Percentiles rank a stretch among this genome's conserved stretches.
These are phyloP conservation scores for Proisotoma minuta DNA, from an alignment of 2,888 invertebrate species.

Conservation along the genomic window DNA sequence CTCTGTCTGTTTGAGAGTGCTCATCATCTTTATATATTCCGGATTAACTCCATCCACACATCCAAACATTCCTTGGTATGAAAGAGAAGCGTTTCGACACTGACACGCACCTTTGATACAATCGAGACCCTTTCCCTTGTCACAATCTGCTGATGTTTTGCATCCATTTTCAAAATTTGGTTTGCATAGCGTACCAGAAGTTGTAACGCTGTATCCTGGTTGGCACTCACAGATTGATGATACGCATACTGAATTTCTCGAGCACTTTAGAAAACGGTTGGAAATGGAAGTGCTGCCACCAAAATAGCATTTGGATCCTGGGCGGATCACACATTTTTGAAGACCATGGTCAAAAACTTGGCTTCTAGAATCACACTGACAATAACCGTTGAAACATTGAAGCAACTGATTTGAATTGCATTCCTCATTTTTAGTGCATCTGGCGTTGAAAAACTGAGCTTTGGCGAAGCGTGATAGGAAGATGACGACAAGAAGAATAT, in stretches of 20 bases:
- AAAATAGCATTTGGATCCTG: conserved; percentile 16
- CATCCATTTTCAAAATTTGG: conserved; percentile 16
- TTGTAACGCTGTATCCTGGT: conserved; percentile 21
- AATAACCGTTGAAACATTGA: conserved; percentile 25
- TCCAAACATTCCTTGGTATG: conserved; percentile 30
- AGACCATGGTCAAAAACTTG: conserved; percentile 27
- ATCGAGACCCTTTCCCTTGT: conserved; percentile 15
- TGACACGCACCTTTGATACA: conserved; percentile 24
- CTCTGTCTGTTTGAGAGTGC: conserved; percentile 26
- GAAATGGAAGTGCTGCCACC: not conserved
- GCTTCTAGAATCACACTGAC: conserved; percentile 24
- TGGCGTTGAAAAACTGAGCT: conserved; percentile 23
- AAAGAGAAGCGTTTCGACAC: conserved; percentile 23
- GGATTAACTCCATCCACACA: conserved; percentile 24
- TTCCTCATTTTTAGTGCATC: conserved; percentile 16
- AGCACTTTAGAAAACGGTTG: conserved; percentile 19
- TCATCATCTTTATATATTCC: conserved; percentile 25
- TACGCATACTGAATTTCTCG: conserved; percentile 23
- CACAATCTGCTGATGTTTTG: conserved; percentile 17
- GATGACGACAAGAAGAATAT: no score
- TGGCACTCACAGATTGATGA: conserved; percentile 19
- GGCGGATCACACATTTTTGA: conserved; percentile 19
- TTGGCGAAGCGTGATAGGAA: not conserved
- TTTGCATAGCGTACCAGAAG: conserved; percentile 19
- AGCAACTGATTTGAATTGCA: conserved; percentile 22